Evolutionary conservation across 2,888 invertebrate genomes (phyloP), one percentile per base, ranked within the genome.

Genomic region (Himalopsyche japonica): DNA sequence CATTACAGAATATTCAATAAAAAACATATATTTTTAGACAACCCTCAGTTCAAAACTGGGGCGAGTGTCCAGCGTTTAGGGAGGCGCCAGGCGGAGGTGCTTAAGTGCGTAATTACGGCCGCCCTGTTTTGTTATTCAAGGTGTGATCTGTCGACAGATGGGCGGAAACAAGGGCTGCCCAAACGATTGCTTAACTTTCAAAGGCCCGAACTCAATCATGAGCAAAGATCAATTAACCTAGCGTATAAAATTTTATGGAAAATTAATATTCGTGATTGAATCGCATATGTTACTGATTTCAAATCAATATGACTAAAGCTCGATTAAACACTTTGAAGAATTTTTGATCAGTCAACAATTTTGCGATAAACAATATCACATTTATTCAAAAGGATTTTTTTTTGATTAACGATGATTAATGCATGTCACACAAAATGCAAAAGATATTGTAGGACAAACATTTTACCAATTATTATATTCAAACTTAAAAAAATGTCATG

Each of bases 81-180:
- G 57, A 20, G 82, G 79, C 70, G 34, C 15, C 32, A 49, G 82
- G 57, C 49, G 57, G n/a, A 57, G 57, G 57, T 57, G 57, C 77
- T 43, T 70, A 64, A 82, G 79, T 82, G 83, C 79, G 83, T 83
- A 83, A 83, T 83, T 83, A 83, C 79, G 79, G 79, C 83, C 15
- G 79, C 43, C 78, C 82, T 76, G 47, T 80, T 83, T 83, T 83
- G 80, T 83, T 83, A 83, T 83, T 83, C 83, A 83, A 79, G 83
- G 83, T 83, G 83, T 83, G 83, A 83, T 83, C 80, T 83, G 79
- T 70, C 76, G 80, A 80, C 83, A 83, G 83, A 80, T 83, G 83
- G 78, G 80, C 83, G 80, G 70, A 57, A 57, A 57, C 57, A 57
- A 57, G 57, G 57, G 20, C 57, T 20, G 57, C 57, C 57, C 57